Conservation (phyloP, 2,888 invertebrate species). For the Caenorhabditis sp. region DNA sequence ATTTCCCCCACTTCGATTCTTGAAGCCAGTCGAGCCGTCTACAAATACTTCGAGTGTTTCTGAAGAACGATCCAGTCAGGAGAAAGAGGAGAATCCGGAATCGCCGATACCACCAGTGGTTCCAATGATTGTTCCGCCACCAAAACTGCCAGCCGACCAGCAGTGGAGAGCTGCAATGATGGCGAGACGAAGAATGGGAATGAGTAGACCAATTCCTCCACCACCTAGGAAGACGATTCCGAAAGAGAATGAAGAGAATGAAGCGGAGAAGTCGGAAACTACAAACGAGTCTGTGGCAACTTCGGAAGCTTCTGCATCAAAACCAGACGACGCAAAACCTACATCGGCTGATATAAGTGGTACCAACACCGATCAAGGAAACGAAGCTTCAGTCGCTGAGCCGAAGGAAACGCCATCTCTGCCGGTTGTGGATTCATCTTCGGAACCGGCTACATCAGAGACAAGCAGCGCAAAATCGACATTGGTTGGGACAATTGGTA, state of each 20-base stretch:
- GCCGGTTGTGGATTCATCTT: no score
- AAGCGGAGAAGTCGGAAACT: background rate
- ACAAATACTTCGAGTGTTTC: no score
- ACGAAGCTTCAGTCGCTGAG: no score
- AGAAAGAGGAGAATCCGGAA: background rate
- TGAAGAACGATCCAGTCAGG: background rate
- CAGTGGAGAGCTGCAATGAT: slow-evolving; percentile 50
- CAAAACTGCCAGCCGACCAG: slow-evolving; percentile 28
- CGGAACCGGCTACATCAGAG: no score
- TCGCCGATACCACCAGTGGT: background rate
- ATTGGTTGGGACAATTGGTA: no score
- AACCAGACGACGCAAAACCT: no score
- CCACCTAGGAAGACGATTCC: background rate
- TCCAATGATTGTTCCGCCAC: slow-evolving; percentile 6
- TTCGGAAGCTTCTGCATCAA: no score
- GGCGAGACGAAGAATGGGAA: slow-evolving; percentile 30
- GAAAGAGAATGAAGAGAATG: background rate
- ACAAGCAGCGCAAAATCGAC: no score
- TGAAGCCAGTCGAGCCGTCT: background rate
- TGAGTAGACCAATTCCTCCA: background rate
- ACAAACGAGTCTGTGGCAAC: no score
- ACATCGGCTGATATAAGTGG: no score
- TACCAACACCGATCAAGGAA: no score
- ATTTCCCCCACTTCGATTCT: background rate
- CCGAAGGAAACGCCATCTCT: no score